Base-by-base conservation (phyloP, 2,113 vertebrate genomes). In the Mola mola region DNA sequence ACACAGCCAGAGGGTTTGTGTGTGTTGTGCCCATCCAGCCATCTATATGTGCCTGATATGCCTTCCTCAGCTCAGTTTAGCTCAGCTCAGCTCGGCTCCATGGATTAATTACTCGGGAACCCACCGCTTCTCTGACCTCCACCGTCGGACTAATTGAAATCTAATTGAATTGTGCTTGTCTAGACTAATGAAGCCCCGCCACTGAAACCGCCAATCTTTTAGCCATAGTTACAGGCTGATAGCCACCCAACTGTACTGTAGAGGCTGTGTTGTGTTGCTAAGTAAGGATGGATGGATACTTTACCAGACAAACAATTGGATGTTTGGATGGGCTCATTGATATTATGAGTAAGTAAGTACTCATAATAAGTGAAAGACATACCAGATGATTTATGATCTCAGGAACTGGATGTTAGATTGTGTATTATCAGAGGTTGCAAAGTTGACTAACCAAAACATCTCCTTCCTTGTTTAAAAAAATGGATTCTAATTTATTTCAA, bases 131-230 rank as follows among this genome's bases (percentile, higher is more conserved):
- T 82, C 85, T 92, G 91, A 92, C 92, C 91, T 93, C 89, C 84
- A 84, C 84, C 78, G 46, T 78, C 46, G 78, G 65, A 83, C 82
- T 93, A 93, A 93, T 92, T 93, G 90, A 91, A 93, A 92, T 89
- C 88, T 91, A 92, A 93, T 92, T 92, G 90, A 91, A 91, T 88
- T 88, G 88, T 72, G 82, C 84, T 91, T 87, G 91, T 93, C 89
- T 91, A 90, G 90, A 92, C 91, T 90, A 91, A 92, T 92, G 91
- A 91, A 86, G 79, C 86, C 82, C 83, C 68, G 28, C 84, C 79
- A 88, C 84, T 82, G 85, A 90, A 90, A 89, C 84, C 79, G 65
- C 67, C 81, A 88, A 83, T 89, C 83, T 89, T 86, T 86, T 81
- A 83, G 76, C 78, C 24, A 9, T 72, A 60, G 73, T 78, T 63